Evolutionary conservation across 1,140 invertebrate genomes (phyloP).

Genomic region (Patella vulgata): DNA sequence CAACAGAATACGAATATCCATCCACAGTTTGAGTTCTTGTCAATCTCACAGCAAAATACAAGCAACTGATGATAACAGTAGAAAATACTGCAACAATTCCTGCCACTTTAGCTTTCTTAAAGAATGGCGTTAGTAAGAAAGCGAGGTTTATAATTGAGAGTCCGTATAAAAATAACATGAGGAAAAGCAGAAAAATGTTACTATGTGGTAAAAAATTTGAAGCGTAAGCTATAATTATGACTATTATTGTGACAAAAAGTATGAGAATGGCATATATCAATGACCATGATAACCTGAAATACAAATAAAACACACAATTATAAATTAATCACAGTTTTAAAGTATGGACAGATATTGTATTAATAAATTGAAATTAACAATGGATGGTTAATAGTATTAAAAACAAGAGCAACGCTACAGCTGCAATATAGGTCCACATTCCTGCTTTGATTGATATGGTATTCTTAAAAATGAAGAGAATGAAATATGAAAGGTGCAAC

Average conservation of each 20-base stretch:
- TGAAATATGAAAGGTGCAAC: too few species aligned
- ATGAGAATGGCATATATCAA: conserved; percentile 79
- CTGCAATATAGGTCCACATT: too few species aligned
- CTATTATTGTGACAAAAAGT: conserved; percentile 65
- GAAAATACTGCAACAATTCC: conserved; percentile 82
- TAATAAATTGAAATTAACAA: too few species aligned
- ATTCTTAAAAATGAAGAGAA: too few species aligned
- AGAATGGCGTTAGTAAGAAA: conserved; percentile 87
- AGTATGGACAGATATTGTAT: too few species aligned
- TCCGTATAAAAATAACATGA: conserved; percentile 82
- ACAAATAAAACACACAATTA: conserved; percentile 14
- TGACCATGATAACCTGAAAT: conserved; percentile 82
- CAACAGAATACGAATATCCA: conserved; percentile 38
- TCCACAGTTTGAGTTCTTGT: conserved; percentile 33
- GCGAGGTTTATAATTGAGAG: conserved; percentile 84
- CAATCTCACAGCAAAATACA: conserved; percentile 72
- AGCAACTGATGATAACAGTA: conserved; percentile 78
- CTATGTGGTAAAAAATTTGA: conserved; percentile 81
- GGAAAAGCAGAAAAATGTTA: conserved; percentile 81
- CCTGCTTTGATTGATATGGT: too few species aligned
- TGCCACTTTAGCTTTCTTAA: conserved; percentile 82
- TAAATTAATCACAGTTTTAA: too few species aligned
- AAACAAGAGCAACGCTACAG: too few species aligned
- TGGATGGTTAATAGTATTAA: too few species aligned
- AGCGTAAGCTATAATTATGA: conserved; percentile 78